Evolutionary conservation across 2,888 invertebrate genomes (phyloP), one percentile per base, ranked within the genome.

Genomic region (Asteroscopus sphinx): DNA sequence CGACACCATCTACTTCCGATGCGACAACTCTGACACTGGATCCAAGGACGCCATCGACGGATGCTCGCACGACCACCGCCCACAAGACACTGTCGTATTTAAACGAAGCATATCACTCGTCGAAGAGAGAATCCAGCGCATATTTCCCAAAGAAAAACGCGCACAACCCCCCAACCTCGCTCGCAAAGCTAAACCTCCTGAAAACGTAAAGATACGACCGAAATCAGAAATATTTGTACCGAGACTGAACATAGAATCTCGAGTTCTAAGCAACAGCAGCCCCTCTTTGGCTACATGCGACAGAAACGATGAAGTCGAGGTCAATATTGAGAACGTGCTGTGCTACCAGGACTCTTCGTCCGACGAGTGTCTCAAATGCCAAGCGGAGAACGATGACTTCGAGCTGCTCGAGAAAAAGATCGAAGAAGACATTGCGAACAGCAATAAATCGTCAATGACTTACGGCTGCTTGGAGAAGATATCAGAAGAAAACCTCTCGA

Each of bases 281-380:
- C 93, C 93, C 0, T 88, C 92, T 0, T 51, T 93, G 0, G 59
- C 73, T 0, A 81, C 77, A 26, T 82, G 76, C 9, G 83, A 85
- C 33, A 82, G 70, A 1, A 68, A 41, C 9, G 86, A 88, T 12
- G 90, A 89, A 25, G 85, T 93, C 0, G 91, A 93, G 63, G 80
- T 94, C 1, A 94, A 94, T 40, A 91, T 94, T 3, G 93, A 93
- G 45, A 91, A 86, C 58, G 89, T 88, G 2, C 78, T 92, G 80
- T 74, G 87, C 54, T 93, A 93, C 74, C 92, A 93, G 53, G 93
- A 94, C 54, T 93, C 93, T 0, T 93, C 93, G 0, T 92, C 93
- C 0, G 93, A 94, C 28, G 93, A 94, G 57, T 91, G 92, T 62
- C 62, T 91, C 46, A 88, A 85, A 57, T 89, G 90, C 59, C 86